Evolutionary conservation across 2,113 vertebrate genomes (phyloP).

Genomic region (Climacteris rufus): DNA sequence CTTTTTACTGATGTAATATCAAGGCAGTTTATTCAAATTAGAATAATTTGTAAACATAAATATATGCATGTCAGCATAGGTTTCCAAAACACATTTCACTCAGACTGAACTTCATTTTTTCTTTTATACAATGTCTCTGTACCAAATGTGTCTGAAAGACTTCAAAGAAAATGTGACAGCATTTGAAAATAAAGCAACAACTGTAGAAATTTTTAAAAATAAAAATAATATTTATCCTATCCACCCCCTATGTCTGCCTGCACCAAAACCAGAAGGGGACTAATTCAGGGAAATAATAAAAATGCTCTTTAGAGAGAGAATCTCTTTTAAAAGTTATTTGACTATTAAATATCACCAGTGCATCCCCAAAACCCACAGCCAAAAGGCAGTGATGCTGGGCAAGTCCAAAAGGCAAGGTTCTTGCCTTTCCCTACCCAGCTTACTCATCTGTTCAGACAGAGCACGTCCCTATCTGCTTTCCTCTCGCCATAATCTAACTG

Average conservation of each 20-base stretch:
- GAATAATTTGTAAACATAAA: neutral
- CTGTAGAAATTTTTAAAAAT: neutral
- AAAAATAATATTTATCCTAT: neutral
- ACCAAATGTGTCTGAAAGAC: neutral
- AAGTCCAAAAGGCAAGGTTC: neutral
- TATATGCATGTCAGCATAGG: neutral
- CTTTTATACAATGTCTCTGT: neutral
- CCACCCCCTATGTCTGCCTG: rapidly evolving
- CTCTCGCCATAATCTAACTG: neutral
- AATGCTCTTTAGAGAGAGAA: neutral
- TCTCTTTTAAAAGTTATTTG: neutral
- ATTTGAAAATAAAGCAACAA: neutral
- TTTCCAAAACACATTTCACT: neutral
- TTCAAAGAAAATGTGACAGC: neutral
- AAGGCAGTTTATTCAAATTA: neutral
- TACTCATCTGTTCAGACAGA: neutral
- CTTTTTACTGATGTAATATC: neutral
- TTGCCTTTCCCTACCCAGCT: neutral
- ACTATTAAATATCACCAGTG: neutral
- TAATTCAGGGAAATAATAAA: neutral
- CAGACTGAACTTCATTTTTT: neutral
- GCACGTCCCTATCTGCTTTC: rapidly evolving
- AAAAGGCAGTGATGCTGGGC: neutral
- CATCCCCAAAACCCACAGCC: neutral
- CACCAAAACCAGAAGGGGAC: neutral